Conservation (phyloP, 2,797 vertebrate species). For the Danio choprae region DNA sequence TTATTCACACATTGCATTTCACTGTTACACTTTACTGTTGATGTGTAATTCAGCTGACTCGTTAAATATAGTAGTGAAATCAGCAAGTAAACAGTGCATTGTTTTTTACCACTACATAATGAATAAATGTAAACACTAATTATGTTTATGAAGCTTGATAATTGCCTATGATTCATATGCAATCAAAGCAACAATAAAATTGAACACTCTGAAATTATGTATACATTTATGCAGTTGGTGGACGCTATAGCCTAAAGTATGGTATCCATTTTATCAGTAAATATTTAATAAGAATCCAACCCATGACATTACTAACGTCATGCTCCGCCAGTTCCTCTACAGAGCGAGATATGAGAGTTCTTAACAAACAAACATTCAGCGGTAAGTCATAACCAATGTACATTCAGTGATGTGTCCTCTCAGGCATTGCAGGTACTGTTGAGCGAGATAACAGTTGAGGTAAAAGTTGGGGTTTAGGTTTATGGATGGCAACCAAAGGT, state of each 20-base stretch:
- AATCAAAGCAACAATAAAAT: constrained; percentile 3
- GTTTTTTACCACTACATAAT: constrained; percentile 6
- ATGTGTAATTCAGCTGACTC: background rate
- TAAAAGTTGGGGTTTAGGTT: constrained; percentile 1
- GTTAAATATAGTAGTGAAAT: background rate
- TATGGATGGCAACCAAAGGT: background rate
- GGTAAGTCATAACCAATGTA: background rate
- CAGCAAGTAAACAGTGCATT: background rate
- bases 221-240: background rate
- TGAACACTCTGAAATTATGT: background rate
- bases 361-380: constrained; percentile 15
- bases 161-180: background rate
- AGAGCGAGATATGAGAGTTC: constrained; percentile 21
- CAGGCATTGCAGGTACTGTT: constrained; percentile 16
- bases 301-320: constrained; percentile 21
- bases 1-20: background rate
- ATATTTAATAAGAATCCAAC: constrained; percentile 6
- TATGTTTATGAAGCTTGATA: constrained; percentile 9
- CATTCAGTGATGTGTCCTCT: background rate
- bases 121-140: background rate
- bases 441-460: constrained; percentile 8
- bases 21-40: background rate
- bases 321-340: background rate
- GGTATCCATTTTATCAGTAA: constrained; percentile 6
- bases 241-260: background rate